These are phyloP conservation scores for Archips crataeganus DNA, from an alignment of 2,888 invertebrate genomes.

Conservation along the genomic window DNA sequence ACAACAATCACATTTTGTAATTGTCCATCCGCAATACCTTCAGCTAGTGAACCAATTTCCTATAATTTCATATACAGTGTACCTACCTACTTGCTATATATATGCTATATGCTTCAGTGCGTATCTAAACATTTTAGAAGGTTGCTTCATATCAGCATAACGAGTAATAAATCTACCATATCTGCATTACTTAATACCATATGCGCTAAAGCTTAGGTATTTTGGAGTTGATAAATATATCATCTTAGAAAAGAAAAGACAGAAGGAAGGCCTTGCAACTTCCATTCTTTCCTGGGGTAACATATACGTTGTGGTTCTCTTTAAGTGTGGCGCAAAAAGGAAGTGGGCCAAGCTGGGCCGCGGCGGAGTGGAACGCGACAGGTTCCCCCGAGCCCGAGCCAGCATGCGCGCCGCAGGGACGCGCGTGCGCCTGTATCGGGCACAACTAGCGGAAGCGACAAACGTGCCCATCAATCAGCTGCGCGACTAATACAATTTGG, in stretches of 20 bases:
- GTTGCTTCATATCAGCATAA: too few species aligned
- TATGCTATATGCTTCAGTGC: not conserved
- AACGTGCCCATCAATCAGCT: slow-evolving; percentile 59
- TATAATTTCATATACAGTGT: not conserved
- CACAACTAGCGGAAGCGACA: slow-evolving; percentile 68
- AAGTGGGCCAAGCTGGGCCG: slow-evolving; percentile 68
- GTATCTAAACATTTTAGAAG: not conserved
- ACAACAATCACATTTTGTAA: slow-evolving; percentile 23
- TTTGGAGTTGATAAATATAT: not conserved
- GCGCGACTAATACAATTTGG: slow-evolving; percentile 46
- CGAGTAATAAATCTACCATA: not conserved
- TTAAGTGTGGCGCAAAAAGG: slow-evolving; percentile 43
- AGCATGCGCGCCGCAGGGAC: slow-evolving; percentile 59
- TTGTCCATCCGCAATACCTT: slow-evolving; percentile 19
- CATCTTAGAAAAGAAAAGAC: not conserved
- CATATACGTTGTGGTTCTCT: not conserved
- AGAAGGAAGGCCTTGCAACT: not conserved
- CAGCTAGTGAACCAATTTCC: not conserved
- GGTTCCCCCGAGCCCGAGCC: slow-evolving; percentile 64
- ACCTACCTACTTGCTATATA: too few species aligned
- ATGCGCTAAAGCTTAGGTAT: not conserved
- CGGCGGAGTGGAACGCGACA: slow-evolving; percentile 77
- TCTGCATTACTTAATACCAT: too few species aligned
- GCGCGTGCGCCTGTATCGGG: slow-evolving; percentile 71
- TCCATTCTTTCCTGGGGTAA: slow-evolving; percentile 2